Evolutionary conservation across 2,888 invertebrate genomes (phyloP).

Genomic region (Eupithecia vulgata): DNA sequence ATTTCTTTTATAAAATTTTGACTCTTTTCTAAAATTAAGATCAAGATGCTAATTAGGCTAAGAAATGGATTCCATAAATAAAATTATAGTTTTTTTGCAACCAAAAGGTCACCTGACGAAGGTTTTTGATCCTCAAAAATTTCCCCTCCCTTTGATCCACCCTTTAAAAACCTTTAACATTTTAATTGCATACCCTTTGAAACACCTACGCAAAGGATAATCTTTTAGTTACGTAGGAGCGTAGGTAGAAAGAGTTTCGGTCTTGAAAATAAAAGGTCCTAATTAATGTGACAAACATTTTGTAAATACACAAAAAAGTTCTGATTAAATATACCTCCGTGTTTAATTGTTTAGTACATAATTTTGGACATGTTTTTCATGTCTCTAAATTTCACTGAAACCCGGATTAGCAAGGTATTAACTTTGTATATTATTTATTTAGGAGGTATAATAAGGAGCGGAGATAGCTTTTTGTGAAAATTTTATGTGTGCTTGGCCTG

Average conservation of each 20-base stretch:
- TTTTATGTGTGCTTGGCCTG: not conserved
- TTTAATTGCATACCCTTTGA: not conserved
- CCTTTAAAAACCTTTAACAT: not conserved
- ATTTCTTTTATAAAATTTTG: too few relatives aligned
- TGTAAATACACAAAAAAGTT: not conserved
- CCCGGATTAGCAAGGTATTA: not conserved
- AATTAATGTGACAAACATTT: not conserved
- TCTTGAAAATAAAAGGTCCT: not conserved
- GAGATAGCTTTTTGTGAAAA: not conserved
- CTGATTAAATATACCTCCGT: not conserved
- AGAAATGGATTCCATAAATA: not conserved
- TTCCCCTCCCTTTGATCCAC: too few relatives aligned
- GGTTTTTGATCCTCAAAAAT: not conserved
- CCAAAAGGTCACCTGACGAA: not conserved
- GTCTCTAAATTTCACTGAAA: not conserved
- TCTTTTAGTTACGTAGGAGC: not conserved
- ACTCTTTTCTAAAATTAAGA: not conserved
- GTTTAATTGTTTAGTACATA: not conserved
- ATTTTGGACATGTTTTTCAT: not conserved
- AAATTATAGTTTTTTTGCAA: not conserved
- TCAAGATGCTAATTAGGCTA: not conserved
- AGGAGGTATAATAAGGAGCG: too few relatives aligned
- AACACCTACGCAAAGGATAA: not conserved
- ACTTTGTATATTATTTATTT: not conserved
- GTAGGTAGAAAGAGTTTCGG: not conserved